Percentiles rank a stretch among this genome's conserved stretches.
phyloP scores from a whole-genome alignment of 2,888 invertebrate genomes.

The Zelleria hepariella region DNA sequence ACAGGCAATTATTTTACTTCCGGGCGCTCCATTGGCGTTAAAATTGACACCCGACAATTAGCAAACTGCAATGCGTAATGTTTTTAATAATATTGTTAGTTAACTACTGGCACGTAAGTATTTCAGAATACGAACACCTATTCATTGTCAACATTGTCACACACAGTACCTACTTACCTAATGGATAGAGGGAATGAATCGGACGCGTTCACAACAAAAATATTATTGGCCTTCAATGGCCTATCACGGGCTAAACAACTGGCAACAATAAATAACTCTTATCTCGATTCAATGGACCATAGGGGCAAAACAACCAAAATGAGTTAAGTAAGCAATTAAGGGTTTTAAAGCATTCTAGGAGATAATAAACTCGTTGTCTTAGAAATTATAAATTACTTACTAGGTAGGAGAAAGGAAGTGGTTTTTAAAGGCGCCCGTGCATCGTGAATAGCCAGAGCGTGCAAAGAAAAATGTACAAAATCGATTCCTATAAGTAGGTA shows the following conservation, averaged over 20 bases:
- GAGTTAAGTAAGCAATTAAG: neutral
- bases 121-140: neutral
- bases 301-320: slow-evolving; percentile 12
- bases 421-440: no score
- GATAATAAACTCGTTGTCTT: neutral
- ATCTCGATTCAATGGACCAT: slow-evolving; percentile 37
- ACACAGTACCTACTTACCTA: neutral
- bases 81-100: slow-evolving; percentile 2
- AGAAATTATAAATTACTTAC: neutral
- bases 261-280: slow-evolving; percentile 54
- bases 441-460: no score
- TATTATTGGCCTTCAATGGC: neutral
- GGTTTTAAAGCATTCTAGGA: neutral
- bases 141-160: no score
- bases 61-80: slow-evolving; percentile 2
- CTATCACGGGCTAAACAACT: slow-evolving; percentile 15
- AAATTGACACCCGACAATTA: slow-evolving; percentile 23
- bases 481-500: no score
- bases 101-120: neutral
- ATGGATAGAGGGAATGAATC: neutral
- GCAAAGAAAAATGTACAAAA: no score
- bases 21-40: slow-evolving; percentile 21
- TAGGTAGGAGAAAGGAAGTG: neutral
- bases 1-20: slow-evolving; percentile 59
- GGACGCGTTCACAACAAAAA: neutral